Percentiles rank a stretch among this genome's conserved stretches.
phyloP scores from a whole-genome alignment of 2,113 vertebrate genomes.

The Rhipidura dahli region DNA sequence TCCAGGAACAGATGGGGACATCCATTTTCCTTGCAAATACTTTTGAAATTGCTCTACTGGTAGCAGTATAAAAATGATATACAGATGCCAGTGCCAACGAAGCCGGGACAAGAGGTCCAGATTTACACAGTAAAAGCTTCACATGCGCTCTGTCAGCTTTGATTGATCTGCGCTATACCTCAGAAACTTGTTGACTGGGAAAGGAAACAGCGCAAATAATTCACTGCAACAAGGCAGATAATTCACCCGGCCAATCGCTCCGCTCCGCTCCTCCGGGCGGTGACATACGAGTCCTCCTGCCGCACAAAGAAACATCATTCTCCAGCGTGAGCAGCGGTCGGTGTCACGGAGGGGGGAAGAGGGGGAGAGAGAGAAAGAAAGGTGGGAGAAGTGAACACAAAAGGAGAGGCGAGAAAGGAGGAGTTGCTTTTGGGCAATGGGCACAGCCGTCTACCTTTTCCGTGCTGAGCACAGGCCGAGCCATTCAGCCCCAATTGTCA shows the following conservation, averaged over 20 bases:
- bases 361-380: background rate
- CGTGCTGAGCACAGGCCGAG: constrained; percentile 74
- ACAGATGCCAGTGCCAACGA: constrained; percentile 84
- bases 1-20: constrained; percentile 95
- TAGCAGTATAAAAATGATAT: constrained; percentile 99
- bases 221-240: constrained; percentile 83
- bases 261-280: constrained; percentile 77
- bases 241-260: constrained; percentile 78
- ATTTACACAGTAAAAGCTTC: constrained; percentile 90
- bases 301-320: constrained; percentile 86
- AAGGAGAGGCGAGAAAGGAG: constrained; percentile 63
- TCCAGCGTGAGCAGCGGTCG: constrained; percentile 82
- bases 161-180: constrained; percentile 93
- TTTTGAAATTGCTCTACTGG: constrained; percentile 98
- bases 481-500: constrained; percentile 85
- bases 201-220: constrained; percentile 88
- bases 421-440: constrained; percentile 72
- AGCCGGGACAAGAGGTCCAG: constrained; percentile 88
- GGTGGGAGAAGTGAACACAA: constrained; percentile 58
- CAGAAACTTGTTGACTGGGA: constrained; percentile 87
- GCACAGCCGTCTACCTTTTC: constrained; percentile 46
- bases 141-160: constrained; percentile 82
- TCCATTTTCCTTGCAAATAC: constrained; percentile 96
- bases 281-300: constrained; percentile 79
- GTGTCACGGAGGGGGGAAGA: constrained; percentile 68